Evolutionary conservation across 2,888 invertebrate genomes (phyloP).

Genomic region (Dyspetes luteomarginatus): DNA sequence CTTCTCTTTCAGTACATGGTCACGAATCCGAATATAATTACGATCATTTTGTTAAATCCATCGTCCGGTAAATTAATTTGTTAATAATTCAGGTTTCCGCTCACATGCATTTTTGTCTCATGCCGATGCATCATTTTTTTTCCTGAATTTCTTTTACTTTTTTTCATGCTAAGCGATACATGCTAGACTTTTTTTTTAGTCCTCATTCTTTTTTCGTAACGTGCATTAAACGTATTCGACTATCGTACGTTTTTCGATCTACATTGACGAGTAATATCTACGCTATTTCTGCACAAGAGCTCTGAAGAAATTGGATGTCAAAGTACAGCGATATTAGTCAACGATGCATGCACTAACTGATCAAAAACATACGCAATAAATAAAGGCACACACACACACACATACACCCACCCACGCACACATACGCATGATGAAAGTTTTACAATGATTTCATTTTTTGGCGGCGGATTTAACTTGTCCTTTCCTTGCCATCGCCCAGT

Average conservation of each 20-base stretch:
- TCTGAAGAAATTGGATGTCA: neutral
- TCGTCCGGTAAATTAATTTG: slow-evolving; percentile 16
- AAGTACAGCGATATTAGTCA: slow-evolving; percentile 40
- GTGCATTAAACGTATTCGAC: slow-evolving; percentile 29
- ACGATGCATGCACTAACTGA: slow-evolving; percentile 55
- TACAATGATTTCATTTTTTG: slow-evolving; percentile 53
- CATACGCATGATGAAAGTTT: slow-evolving; percentile 30
- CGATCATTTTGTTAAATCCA: slow-evolving; percentile 15
- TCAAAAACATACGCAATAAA: slow-evolving; percentile 12
- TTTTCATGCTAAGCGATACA: slow-evolving; percentile 32
- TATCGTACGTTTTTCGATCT: slow-evolving; percentile 12
- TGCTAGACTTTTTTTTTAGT: slow-evolving; percentile 11
- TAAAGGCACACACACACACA: too few species aligned
- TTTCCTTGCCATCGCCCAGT: slow-evolving; percentile 50
- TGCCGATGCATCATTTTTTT: slow-evolving; percentile 28
- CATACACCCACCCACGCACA: too few species aligned
- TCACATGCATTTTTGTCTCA: slow-evolving; percentile 50
- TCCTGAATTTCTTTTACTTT: neutral
- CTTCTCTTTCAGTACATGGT: slow-evolving; percentile 1
- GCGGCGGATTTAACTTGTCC: slow-evolving; percentile 47
- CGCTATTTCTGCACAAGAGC: slow-evolving; percentile 10
- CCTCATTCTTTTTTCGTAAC: neutral
- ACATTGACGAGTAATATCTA: slow-evolving; percentile 14
- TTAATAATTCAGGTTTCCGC: slow-evolving; percentile 32
- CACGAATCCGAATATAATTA: slow-evolving; percentile 1